Percentiles rank a stretch among this genome's conserved stretches.
Conservation (phyloP, 2,797 vertebrate genomes). For the Tachyglossus aculeatus region DNA sequence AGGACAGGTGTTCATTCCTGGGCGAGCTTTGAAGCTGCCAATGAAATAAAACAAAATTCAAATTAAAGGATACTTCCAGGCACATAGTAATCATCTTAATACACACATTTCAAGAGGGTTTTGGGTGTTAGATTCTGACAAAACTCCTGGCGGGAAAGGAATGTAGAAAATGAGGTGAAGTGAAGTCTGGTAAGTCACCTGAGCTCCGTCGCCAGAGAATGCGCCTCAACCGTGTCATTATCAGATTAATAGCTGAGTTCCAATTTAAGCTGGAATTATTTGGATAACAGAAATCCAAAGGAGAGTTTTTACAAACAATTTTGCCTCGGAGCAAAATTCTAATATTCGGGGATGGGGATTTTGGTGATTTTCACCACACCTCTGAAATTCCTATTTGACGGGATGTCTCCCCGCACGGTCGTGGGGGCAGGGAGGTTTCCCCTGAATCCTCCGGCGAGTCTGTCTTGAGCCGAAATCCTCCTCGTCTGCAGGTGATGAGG, state of each 20-base stretch:
- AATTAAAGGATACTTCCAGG: conserved; percentile 80
- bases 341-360: conserved; percentile 43
- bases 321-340: conserved; percentile 74
- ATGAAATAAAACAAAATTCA: conserved; percentile 78
- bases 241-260: conserved; percentile 80
- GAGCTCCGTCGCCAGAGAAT: conserved; percentile 76
- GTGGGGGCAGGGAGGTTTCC: no score
- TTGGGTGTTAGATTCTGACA: conserved; percentile 60
- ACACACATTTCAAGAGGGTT: conserved; percentile 60
- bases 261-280: conserved; percentile 79
- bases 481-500: no score
- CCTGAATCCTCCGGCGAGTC: conserved; percentile 20
- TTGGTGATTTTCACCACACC: conserved; percentile 62
- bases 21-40: conserved; percentile 80
- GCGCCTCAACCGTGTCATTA: conserved; percentile 78
- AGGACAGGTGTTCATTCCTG: conserved; percentile 83
- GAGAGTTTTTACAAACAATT: conserved; percentile 73
- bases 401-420: no score
- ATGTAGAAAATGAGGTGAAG: conserved; percentile 75
- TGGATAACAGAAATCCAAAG: conserved; percentile 82
- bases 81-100: conserved; percentile 81
- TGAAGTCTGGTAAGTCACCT: conserved; percentile 75
- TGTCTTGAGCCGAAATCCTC: no score
- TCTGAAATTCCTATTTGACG: conserved; percentile 64
- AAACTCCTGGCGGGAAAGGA: conserved; percentile 69